Percentiles rank a stretch among this genome's conserved stretches.
These are phyloP conservation scores for Stictonetta naevosa DNA, from an alignment of 2,113 vertebrate species.

Conservation along the genomic window DNA sequence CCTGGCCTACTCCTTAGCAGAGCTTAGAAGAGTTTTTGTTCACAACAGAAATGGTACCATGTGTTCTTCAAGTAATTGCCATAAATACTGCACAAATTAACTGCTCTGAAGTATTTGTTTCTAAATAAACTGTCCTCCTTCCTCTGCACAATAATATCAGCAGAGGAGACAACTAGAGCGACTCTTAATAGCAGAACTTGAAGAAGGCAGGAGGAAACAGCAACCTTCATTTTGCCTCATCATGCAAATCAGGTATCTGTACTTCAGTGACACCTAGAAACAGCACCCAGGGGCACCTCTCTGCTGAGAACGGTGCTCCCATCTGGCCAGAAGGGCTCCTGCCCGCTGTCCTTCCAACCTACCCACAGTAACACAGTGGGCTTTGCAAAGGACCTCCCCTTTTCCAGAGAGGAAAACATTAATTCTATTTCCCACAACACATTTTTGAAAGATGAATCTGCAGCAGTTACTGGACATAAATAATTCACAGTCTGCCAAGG, in stretches of 20 bases:
- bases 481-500: background rate
- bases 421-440: background rate
- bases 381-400: background rate
- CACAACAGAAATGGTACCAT: background rate
- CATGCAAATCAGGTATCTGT: background rate
- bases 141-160: background rate
- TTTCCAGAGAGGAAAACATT: background rate
- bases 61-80: background rate
- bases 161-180: background rate
- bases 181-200: background rate
- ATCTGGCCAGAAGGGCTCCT: background rate
- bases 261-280: constrained; percentile 8
- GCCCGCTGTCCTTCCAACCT: background rate
- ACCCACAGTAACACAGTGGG: background rate
- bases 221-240: background rate
- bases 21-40: background rate
- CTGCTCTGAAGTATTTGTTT: background rate
- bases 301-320: background rate
- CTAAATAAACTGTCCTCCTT: constrained; percentile 14
- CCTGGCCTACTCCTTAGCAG: background rate
- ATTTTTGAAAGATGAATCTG: background rate
- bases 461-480: background rate
- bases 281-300: background rate
- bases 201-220: constrained; percentile 37
- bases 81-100: background rate